These are phyloP conservation scores for Gobiocypris rarus DNA, from an alignment of 2,113 vertebrate genomes.

Conservation along the genomic window DNA sequence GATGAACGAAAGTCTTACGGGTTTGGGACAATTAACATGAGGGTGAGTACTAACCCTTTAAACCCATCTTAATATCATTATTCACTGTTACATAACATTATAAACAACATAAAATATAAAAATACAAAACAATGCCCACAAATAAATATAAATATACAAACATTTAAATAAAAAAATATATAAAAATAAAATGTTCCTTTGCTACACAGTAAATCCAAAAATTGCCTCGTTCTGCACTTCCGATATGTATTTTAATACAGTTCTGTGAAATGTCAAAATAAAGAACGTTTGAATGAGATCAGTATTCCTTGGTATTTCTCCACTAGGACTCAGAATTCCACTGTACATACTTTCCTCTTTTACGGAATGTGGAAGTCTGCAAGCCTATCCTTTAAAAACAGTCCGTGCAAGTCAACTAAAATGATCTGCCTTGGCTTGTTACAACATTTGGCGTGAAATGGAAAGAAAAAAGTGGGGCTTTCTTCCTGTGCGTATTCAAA, in stretches of 20 bases:
- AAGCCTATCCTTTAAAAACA: conserved; percentile 70
- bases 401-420: conserved; percentile 65
- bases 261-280: background rate
- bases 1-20: too few species aligned
- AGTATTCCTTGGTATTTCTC: conserved; percentile 46
- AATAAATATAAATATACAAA: background rate
- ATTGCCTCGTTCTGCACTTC: too few species aligned
- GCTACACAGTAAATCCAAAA: background rate
- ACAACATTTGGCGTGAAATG: conserved; percentile 66
- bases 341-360: conserved; percentile 65
- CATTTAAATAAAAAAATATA: too few species aligned
- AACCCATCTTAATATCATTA: too few species aligned
- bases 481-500: conserved; percentile 73
- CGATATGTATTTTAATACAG: background rate
- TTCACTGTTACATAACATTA: too few species aligned
- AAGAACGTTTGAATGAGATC: background rate
- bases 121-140: background rate
- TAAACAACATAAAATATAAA: background rate
- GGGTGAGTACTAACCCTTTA: too few species aligned
- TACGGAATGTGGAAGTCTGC: conserved; percentile 68
- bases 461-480: conserved; percentile 54
- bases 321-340: conserved; percentile 66
- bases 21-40: too few species aligned
- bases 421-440: conserved; percentile 79
- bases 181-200: too few species aligned